Evolutionary conservation across 1,140 invertebrate species (phyloP).

Genomic region (Oedothorax gibbosus): DNA sequence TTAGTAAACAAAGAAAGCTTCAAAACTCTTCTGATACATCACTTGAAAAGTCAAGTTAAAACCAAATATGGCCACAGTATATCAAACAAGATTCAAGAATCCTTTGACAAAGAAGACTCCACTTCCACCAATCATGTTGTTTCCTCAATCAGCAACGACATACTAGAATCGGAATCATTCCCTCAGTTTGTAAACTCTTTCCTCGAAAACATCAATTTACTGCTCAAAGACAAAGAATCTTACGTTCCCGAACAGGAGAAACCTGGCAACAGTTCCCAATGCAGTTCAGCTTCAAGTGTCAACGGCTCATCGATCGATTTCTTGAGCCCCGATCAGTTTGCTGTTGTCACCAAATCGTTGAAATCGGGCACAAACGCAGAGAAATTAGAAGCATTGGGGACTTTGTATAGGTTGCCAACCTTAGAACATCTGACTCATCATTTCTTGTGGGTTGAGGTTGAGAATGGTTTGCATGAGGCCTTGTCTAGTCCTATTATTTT

Average conservation of each 20-base stretch:
- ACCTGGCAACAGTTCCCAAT: constrained; percentile 5
- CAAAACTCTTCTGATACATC: constrained; percentile 27
- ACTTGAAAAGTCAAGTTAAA: constrained; percentile 39
- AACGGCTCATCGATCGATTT: constrained; percentile 52
- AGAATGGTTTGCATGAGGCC: constrained; percentile 22
- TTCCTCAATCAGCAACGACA: background rate
- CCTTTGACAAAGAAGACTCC: background rate
- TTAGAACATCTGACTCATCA: constrained; percentile 47
- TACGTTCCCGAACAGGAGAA: constrained; percentile 30
- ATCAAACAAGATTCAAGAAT: constrained; percentile 7
- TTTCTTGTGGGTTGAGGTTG: constrained; percentile 32
- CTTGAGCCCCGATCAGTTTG: constrained; percentile 42
- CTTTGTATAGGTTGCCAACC: constrained; percentile 26
- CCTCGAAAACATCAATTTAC: constrained; percentile 1
- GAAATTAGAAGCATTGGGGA: constrained; percentile 49
- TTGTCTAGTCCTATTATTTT: constrained; percentile 29
- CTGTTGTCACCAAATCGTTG: background rate
- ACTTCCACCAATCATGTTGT: constrained; percentile 20
- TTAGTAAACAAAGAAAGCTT: constrained; percentile 51
- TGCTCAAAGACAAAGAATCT: constrained; percentile 27
- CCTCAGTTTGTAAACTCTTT: constrained; percentile 8
- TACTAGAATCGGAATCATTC: constrained; percentile 31
- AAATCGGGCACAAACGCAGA: constrained; percentile 24
- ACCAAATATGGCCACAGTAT: constrained; percentile 4
- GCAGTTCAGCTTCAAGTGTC: constrained; percentile 42